Conservation (phyloP, 2,113 vertebrate species). For the Haemorhous mexicanus region DNA sequence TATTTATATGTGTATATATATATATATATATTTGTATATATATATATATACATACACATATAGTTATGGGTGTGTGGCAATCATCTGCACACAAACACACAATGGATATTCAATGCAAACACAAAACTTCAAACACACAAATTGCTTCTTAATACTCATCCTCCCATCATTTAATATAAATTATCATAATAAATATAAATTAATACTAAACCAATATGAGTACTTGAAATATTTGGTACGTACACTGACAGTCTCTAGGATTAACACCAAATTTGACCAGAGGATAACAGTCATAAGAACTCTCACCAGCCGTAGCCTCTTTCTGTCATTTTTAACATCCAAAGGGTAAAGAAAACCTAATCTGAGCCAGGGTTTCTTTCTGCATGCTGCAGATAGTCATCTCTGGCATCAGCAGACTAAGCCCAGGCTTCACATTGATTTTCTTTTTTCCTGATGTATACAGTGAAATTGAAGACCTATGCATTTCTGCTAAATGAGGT, state of each 20-base stretch:
- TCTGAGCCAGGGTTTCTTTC: neutral
- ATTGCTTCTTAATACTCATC: neutral
- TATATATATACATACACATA: no score
- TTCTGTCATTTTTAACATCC: neutral
- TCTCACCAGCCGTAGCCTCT: neutral
- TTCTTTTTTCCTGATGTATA: constrained; percentile 21
- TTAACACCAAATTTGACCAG: neutral
- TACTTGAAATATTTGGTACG: neutral
- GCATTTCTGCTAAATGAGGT: constrained; percentile 20
- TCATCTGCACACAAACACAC: neutral
- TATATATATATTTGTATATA: fast-evolving
- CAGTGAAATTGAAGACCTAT: constrained; percentile 34
- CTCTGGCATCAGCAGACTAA: constrained; percentile 18
- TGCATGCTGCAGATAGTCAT: constrained; percentile 16
- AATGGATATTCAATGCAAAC: neutral
- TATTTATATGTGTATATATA: neutral
- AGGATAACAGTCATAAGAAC: neutral
- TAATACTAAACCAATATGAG: neutral
- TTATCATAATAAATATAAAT: neutral
- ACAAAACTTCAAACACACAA: neutral
- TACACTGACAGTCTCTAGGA: neutral
- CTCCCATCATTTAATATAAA: neutral
- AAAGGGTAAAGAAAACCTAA: neutral
- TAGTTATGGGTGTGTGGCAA: neutral
- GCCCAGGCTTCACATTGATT: constrained; percentile 10